phyloP scores from a whole-genome alignment of 1,140 invertebrate species.

The Hormaphis cornu region DNA sequence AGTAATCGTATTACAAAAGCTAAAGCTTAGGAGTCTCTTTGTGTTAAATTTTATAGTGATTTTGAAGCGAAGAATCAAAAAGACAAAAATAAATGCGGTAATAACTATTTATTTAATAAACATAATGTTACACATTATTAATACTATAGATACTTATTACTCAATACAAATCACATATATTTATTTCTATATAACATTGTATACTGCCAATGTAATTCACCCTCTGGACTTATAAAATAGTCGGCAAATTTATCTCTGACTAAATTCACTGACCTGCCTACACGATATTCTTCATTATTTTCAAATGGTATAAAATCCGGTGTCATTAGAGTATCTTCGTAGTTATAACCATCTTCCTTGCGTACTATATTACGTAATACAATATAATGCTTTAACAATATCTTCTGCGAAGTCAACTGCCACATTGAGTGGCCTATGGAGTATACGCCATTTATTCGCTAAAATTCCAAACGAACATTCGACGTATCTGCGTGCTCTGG shows the following conservation, averaged over 20 bases:
- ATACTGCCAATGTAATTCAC: slow-evolving; percentile 21
- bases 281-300: neutral
- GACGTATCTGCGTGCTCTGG: slow-evolving; percentile 38
- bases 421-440: slow-evolving; percentile 38
- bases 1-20: neutral
- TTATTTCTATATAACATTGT: neutral
- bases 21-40: neutral
- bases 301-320: slow-evolving; percentile 17
- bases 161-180: too few relatives aligned
- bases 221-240: slow-evolving; percentile 11
- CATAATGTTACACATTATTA: neutral
- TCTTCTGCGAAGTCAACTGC: slow-evolving; percentile 34
- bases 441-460: slow-evolving; percentile 38
- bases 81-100: neutral
- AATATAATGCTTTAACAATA: slow-evolving; percentile 38
- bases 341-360: slow-evolving; percentile 34
- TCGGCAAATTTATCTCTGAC: neutral
- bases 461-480: slow-evolving; percentile 44
- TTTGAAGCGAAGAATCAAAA: neutral
- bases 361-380: slow-evolving; percentile 39
- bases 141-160: neutral
- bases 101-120: neutral
- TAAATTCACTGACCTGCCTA: neutral
- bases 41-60: neutral
- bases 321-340: slow-evolving; percentile 34